phyloP scores from a whole-genome alignment of 2,888 invertebrate species.

The Agrotis clavis region DNA sequence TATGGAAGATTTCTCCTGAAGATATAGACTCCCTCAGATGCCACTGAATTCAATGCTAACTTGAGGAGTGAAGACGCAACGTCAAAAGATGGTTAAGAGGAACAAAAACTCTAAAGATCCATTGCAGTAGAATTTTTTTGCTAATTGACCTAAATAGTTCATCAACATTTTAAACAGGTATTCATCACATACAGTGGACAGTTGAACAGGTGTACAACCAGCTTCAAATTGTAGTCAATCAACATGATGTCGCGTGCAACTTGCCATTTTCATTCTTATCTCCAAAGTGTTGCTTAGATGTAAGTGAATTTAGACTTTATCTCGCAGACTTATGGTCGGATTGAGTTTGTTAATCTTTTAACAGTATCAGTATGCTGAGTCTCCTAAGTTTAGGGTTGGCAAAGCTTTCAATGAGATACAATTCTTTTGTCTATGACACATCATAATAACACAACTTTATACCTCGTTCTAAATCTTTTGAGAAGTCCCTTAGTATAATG shows the following conservation, averaged over 20 bases:
- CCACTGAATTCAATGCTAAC: not conserved
- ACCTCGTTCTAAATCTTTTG: too few species aligned
- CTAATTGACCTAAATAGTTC: not conserved
- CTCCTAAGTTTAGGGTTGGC: conserved; percentile 54
- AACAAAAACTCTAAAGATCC: not conserved
- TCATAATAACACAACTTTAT: too few species aligned
- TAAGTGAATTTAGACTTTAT: conserved; percentile 19
- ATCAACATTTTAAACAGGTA: not conserved
- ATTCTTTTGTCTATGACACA: too few species aligned
- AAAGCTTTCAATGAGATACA: not conserved
- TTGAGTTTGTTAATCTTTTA: conserved; percentile 22
- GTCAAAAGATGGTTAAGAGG: not conserved
- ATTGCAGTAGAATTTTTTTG: not conserved
- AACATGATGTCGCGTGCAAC: conserved; percentile 47
- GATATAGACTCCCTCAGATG: too few species aligned
- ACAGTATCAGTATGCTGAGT: conserved; percentile 27
- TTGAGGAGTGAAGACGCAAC: too few species aligned
- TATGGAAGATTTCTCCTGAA: too few species aligned
- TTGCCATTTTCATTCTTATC: conserved; percentile 52
- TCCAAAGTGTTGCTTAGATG: conserved; percentile 7
- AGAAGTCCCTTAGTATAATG: too few species aligned
- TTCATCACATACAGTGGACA: not conserved
- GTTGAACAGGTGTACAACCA: conserved; percentile 49
- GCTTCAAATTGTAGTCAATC: conserved; percentile 44
- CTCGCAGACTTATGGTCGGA: conserved; percentile 8